Base-by-base conservation (phyloP, 1,140 invertebrate species). In the Lineus longissimus region DNA sequence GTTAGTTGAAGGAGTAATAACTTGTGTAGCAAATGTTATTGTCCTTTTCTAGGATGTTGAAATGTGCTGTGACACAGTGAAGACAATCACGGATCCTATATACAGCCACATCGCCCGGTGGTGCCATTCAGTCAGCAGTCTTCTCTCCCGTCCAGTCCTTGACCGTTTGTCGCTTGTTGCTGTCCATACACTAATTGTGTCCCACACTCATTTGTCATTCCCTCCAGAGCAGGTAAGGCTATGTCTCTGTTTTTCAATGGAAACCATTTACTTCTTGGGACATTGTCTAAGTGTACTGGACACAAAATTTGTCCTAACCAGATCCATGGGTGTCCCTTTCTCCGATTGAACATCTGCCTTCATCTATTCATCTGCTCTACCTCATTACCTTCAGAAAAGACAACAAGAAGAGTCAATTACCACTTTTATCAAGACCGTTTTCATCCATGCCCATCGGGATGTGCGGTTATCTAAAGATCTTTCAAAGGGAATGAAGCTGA, bases 151-250 rank as follows among this genome's bases (percentile, higher is more conserved):
- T 60, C 64, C 63, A 2, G 60, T 61, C 31, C 70, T 63, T 61
- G 75, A 77, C 60, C 68, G 63, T 41, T 47, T 77, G 22, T 74
- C 75, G 11, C 59, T 76, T 31, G 58, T 72, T n/a, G 67, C 74
- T 9, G 60, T 69, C 2, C 62, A 70, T 25, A 70, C 69, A 2
- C 68, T 73, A n/a, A 56, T 76, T 1, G 56, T 73, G 22, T 65
- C 68, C 0, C 61, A 70, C 33, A 62, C 61, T 29, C 65, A 72
- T 56, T 74, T 76, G 41, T 57, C 57, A 22, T 59, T 74, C 31
- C 40, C 62, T 0, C 31, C 40, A 25, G 63, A 70, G 25, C 61
- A 73, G 70, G 74, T 76, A 63, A 31, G 45, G 25, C 22, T 55
- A 36, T 36, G 33, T 4, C n/a, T n/a, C 33, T 7, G 33, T 4